These are phyloP conservation scores for Spisula subtruncata DNA, from an alignment of 2,888 invertebrate species.

Conservation along the genomic window DNA sequence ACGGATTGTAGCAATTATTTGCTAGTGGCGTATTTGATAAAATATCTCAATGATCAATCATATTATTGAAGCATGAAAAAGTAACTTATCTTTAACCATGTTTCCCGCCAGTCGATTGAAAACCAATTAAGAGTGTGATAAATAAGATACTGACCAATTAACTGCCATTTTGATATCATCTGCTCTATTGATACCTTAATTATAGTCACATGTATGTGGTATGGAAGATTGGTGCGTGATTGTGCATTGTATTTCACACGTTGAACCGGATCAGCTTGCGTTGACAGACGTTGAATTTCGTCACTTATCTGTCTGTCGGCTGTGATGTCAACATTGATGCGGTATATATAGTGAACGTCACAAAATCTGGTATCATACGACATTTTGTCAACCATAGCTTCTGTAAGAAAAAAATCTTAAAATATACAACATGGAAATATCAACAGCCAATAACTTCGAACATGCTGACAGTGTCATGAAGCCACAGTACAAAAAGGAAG, in stretches of 20 bases:
- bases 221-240: background rate
- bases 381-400: background rate
- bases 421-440: background rate
- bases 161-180: background rate
- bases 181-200: background rate
- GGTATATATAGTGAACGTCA: background rate
- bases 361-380: background rate
- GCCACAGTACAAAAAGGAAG: background rate
- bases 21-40: background rate
- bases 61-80: background rate
- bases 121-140: conserved; percentile 8
- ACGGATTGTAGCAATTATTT: too few species aligned
- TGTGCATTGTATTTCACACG: conserved; percentile 12
- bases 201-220: background rate
- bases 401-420: background rate
- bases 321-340: background rate
- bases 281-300: conserved; percentile 1
- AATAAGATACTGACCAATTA: background rate
- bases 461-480: background rate
- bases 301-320: conserved; percentile 16
- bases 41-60: background rate
- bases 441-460: background rate
- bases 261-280: background rate
- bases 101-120: background rate
- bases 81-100: background rate